Conservation (phyloP, 1,140 invertebrate genomes). For the Wiebesia pumilae region DNA sequence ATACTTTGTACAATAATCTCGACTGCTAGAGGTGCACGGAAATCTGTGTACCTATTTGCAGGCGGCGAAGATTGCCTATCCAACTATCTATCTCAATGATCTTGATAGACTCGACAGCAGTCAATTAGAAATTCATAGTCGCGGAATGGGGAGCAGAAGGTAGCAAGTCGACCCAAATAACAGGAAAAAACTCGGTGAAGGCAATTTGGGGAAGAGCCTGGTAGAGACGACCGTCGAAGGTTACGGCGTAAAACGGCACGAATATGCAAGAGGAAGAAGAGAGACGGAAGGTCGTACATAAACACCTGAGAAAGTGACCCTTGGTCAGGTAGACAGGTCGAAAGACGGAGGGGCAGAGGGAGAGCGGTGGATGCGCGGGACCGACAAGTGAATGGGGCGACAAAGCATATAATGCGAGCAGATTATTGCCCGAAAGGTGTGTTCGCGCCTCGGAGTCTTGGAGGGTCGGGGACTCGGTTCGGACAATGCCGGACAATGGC, state of each 20-base stretch:
- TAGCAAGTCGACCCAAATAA: constrained; percentile 25
- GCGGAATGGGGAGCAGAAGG: constrained; percentile 52
- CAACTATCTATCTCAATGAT: neutral
- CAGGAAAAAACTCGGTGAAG: constrained; percentile 23
- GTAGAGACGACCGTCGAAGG: neutral
- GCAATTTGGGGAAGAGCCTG: constrained; percentile 8
- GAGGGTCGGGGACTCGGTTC: constrained; percentile 62
- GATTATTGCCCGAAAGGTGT: constrained; percentile 68
- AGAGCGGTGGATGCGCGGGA: neutral
- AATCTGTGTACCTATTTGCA: neutral
- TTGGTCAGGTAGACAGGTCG: constrained; percentile 68
- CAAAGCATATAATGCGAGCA: constrained; percentile 71
- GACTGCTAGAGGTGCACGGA: too few species aligned
- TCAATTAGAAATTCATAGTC: constrained; percentile 53
- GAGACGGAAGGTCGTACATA: neutral
- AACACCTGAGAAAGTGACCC: constrained; percentile 67
- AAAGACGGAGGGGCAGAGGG: neutral
- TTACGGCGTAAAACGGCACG: neutral
- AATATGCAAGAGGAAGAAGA: neutral
- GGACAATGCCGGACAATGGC: constrained; percentile 72
- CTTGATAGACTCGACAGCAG: constrained; percentile 27
- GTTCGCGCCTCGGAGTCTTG: constrained; percentile 70
- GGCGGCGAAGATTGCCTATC: neutral
- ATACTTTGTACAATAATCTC: neutral
- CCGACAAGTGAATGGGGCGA: constrained; percentile 68